These are phyloP conservation scores for Ethmia dodecea DNA, from an alignment of 2,888 invertebrate genomes.

Conservation along the genomic window DNA sequence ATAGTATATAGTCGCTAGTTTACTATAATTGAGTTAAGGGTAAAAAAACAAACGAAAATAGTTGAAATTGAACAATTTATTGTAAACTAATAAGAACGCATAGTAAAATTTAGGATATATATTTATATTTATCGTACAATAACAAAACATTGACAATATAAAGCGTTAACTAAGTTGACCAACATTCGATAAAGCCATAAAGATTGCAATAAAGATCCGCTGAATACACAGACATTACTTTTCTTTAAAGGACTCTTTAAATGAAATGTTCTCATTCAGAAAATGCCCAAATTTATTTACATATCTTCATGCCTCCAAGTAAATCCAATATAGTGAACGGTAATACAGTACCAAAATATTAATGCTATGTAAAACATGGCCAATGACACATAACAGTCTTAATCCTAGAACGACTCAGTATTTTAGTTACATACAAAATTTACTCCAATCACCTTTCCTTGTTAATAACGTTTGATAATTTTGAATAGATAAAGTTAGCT, in stretches of 20 bases:
- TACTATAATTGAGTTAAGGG: background rate
- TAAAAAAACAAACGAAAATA: conserved; percentile 18
- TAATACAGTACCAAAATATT: conserved; percentile 60
- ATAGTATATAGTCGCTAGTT: too few relatives aligned
- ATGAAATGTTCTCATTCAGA: too few relatives aligned
- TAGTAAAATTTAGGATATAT: conserved; percentile 76
- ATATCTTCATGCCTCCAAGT: conserved; percentile 40
- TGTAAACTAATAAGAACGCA: conserved; percentile 75
- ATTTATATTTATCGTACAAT: conserved; percentile 66
- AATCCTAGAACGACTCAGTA: conserved; percentile 35
- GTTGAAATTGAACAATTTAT: conserved; percentile 71
- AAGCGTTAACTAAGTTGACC: conserved; percentile 68
- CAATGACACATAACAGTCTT: conserved; percentile 61
- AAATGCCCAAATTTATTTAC: conserved; percentile 43
- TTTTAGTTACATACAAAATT: conserved; percentile 10
- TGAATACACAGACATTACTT: too few relatives aligned
- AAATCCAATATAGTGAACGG: conserved; percentile 30
- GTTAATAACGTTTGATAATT: too few relatives aligned
- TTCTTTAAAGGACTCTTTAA: too few relatives aligned
- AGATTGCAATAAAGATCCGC: conserved; percentile 46
- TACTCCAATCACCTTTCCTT: conserved; percentile 24
- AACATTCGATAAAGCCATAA: conserved; percentile 67
- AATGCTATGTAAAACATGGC: conserved; percentile 70
- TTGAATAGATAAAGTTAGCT: too few relatives aligned
- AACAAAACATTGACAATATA: conserved; percentile 69